These are phyloP conservation scores for Drosophila paracracens DNA, from an alignment of 2,888 invertebrate genomes.

Conservation along the genomic window DNA sequence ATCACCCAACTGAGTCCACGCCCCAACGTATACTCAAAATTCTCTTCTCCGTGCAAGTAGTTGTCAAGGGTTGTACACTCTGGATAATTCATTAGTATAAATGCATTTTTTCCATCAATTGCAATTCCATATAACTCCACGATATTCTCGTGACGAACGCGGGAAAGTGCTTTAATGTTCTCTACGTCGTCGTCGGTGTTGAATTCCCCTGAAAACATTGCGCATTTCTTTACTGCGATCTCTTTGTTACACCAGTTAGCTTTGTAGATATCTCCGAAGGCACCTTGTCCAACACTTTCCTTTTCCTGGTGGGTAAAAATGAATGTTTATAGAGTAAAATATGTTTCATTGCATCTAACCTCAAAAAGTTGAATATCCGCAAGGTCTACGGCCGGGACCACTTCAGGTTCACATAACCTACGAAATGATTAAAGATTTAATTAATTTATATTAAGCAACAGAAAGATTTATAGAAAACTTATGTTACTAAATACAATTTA, in stretches of 20 bases:
- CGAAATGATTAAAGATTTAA: background rate
- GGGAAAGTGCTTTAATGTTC: background rate
- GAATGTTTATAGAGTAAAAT: background rate
- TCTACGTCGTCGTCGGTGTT: background rate
- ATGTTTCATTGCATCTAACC: background rate
- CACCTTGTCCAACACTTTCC: background rate
- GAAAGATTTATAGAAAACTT: background rate
- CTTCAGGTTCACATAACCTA: background rate
- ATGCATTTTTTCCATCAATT: background rate
- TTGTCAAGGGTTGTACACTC: constrained; percentile 4
- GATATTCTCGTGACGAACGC: constrained; percentile 14
- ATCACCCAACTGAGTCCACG: constrained; percentile 11
- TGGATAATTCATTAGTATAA: constrained; percentile 1
- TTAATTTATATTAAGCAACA: background rate
- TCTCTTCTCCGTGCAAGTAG: constrained; percentile 9
- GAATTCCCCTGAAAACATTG: background rate
- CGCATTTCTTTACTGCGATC: background rate
- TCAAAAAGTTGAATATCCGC: too few species aligned
- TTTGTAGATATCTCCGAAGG: constrained; percentile 1
- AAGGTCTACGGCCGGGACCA: background rate
- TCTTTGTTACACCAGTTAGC: background rate
- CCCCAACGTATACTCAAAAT: background rate
- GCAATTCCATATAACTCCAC: constrained; percentile 2
- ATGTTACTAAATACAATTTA: background rate
- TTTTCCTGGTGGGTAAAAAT: background rate